Conservation (phyloP, 53 echinoderm and acorn worm genomes). For the Hippasteria phrygiana region DNA sequence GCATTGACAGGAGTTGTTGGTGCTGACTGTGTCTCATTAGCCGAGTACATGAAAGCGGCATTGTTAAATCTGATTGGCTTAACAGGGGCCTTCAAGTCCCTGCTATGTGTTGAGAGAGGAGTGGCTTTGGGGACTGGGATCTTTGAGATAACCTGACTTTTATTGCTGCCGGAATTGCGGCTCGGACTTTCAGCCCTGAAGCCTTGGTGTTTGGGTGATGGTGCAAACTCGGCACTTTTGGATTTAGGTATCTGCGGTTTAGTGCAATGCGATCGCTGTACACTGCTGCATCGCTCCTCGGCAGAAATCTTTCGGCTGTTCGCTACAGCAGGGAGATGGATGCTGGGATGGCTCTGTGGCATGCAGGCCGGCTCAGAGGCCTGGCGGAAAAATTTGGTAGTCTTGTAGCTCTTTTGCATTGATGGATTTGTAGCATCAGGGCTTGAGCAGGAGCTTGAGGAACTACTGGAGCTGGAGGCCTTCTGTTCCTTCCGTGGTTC, state of each 20-base stretch:
- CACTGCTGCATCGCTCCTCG: constrained; percentile 33
- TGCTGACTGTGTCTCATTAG: constrained; percentile 38
- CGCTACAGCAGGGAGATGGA: constrained; percentile 49
- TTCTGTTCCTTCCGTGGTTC: no score
- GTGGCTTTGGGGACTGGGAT: constrained; percentile 31
- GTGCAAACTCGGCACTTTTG: constrained; percentile 21
- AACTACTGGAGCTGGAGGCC: neutral
- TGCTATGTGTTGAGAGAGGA: neutral
- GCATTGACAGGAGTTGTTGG: constrained; percentile 28
- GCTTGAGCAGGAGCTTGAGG: neutral
- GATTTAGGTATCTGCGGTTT: constrained; percentile 42
- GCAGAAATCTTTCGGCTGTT: constrained; percentile 23
- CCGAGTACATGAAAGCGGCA: constrained; percentile 39
- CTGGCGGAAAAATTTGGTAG: neutral
- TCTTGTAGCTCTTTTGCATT: neutral
- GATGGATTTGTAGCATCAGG: neutral
- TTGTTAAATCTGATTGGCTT: constrained; percentile 51
- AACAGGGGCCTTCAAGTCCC: constrained; percentile 7
- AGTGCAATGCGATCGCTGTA: constrained; percentile 27
- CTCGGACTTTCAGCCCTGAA: constrained; percentile 12
- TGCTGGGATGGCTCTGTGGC: constrained; percentile 35
- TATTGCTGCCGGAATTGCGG: neutral
- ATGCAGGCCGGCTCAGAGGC: constrained; percentile 31
- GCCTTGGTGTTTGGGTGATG: neutral
- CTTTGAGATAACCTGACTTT: constrained; percentile 1